Base-by-base conservation (phyloP, 2,888 invertebrate species). In the Agrilus mali region DNA sequence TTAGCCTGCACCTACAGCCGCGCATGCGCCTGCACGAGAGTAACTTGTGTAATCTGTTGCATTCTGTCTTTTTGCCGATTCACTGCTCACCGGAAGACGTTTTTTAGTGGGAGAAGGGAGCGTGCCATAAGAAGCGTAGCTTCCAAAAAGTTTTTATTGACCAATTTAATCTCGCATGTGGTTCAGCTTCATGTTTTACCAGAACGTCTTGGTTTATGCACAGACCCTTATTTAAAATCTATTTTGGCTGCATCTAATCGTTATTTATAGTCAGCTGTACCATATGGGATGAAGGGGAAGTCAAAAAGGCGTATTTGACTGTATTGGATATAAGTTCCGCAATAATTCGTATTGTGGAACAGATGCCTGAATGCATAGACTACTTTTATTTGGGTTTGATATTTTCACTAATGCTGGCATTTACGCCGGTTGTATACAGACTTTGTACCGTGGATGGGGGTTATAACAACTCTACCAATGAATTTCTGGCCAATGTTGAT, bases 241-340 rank as follows among this genome's bases (percentile, higher is more conserved):
- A 7, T 27, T 27, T 10, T 27, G 8, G 10, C 8, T 38, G 14
- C 35, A 15, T 43, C 10, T 27, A 2, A 10, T 10, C 5, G 5
- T 47, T 42, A 33, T 53, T 42, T 67, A 16, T 65, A 93, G 94
- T 95, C 47, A 93, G 89, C 57, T 96, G 95, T 63, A 89, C 92
- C 40, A 85, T 96, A 68, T 96, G 95, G 94, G 90, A 93, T 60
- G 78, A 80, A 27, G 79, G 84, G 7, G 90, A 93, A 48, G 82
- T 87, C 17, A 86, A 93, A 59, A 94, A 95, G 62, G 88, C 90
- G 0, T 92, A 95, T 64, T 72, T 96, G 51, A 90, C 93, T 0
- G 92, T 93, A 3, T 73, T 96, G 46, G 95, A 96, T 67, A 94
- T 96, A 56, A 92, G 92, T 60, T 92, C 92, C 56, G 85, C 84